A percentile compares a stretch with the other conserved stretches of the same genome.
Evolutionary conservation across 2,888 invertebrate species (phyloP).

Genomic region (Thereva nobilitata): DNA sequence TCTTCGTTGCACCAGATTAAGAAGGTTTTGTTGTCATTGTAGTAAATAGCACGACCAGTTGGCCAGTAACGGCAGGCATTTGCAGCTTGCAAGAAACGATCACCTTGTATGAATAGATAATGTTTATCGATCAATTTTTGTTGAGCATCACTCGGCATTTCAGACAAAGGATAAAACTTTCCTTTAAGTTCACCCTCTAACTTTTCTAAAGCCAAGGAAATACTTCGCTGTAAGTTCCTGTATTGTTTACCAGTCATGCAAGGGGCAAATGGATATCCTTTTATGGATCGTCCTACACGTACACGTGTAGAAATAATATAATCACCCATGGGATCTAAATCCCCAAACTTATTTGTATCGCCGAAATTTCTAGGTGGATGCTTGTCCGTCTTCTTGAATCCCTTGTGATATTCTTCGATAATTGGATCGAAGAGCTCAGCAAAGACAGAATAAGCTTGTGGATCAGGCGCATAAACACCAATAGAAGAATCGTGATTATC

Average conservation of each 20-base stretch:
- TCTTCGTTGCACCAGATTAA: conserved; percentile 98
- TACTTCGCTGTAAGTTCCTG: conserved; percentile 95
- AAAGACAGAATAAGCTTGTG: conserved; percentile 91
- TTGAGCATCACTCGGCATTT: conserved; percentile 95
- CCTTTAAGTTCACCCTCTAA: conserved; percentile 90
- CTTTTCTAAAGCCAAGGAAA: conserved; percentile 78
- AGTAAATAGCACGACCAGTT: conserved; percentile 94
- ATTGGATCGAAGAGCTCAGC: conserved; percentile 94
- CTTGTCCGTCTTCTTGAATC: conserved; percentile 92
- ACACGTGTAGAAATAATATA: conserved; percentile 95
- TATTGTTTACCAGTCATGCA: conserved; percentile 95
- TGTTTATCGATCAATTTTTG: conserved; percentile 97
- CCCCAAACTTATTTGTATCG: conserved; percentile 85
- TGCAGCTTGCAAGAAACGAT: conserved; percentile 76
- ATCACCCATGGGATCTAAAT: conserved; percentile 89
- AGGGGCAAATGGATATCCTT: conserved; percentile 97
- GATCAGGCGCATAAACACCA: conserved; percentile 97
- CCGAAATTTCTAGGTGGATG: conserved; percentile 95
- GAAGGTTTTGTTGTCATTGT: conserved; percentile 97
- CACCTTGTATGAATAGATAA: conserved; percentile 98
- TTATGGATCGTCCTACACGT: conserved; percentile 92
- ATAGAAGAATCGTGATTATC: conserved; percentile 96
- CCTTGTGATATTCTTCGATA: conserved; percentile 96
- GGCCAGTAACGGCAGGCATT: conserved; percentile 99
- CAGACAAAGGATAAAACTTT: conserved; percentile 91